A percentile compares a stretch with the other conserved stretches of the same genome.
phyloP scores from a whole-genome alignment of 2,888 invertebrate genomes.

The Tetranychus piercei region DNA sequence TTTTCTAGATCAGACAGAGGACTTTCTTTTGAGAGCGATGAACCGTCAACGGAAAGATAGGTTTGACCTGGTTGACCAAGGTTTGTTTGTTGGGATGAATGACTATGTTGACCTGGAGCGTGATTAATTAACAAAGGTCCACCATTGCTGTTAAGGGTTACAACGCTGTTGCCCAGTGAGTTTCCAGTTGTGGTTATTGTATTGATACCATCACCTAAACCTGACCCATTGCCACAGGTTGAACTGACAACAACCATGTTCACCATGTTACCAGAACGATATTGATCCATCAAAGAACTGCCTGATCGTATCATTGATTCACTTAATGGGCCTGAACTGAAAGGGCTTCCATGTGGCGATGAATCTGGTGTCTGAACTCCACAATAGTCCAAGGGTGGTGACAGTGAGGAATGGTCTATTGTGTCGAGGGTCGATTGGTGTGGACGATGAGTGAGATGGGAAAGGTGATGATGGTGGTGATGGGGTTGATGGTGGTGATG shows the following conservation, averaged over 20 bases:
- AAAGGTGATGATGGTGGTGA: conserved; percentile 21
- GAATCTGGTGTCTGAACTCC: conserved; percentile 58
- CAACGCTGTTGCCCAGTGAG: not conserved
- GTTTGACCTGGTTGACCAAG: not conserved
- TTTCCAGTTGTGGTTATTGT: not conserved
- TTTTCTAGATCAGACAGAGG: not conserved
- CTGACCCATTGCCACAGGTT: not conserved
- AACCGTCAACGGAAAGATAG: not conserved
- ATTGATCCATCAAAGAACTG: not conserved
- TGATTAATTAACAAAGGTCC: not conserved
- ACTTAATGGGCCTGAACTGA: conserved; percentile 13
- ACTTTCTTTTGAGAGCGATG: not conserved
- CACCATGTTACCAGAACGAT: not conserved
- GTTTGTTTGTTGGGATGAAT: not conserved
- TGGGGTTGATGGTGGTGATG: conserved; percentile 17
- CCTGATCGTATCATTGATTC: not conserved
- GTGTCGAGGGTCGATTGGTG: not conserved
- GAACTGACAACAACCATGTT: not conserved
- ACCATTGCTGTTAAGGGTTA: not conserved
- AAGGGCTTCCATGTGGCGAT: conserved; percentile 62
- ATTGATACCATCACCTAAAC: not conserved
- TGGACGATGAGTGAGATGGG: not conserved
- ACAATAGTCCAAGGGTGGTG: conserved; percentile 24
- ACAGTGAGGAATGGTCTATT: conserved; percentile 11
- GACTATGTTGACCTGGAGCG: not conserved